Evolutionary conservation across 2,888 invertebrate genomes (phyloP), one percentile per base, ranked within the genome.

Genomic region (Macrosoma leucophasiata): DNA sequence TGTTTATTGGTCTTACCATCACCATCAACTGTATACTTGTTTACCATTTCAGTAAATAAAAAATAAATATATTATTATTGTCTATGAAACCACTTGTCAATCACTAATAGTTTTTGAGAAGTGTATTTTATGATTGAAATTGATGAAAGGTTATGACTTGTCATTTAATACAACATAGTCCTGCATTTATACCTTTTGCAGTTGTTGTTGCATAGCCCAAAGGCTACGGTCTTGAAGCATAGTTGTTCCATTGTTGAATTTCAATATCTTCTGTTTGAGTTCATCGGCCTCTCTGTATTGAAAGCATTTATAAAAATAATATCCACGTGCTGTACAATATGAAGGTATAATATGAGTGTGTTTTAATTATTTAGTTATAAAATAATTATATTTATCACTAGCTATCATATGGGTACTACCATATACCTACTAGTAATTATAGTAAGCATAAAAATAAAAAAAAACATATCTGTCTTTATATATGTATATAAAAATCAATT

Each of bases 211-310:
- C 46, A 70, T 69, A 15, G 69, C 55, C 76, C 81, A 82, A 29
- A 84, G 61, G 39, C 66, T 72, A 35, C 72, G 70, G 41, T 84
- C 84, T 48, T 84, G 81, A 30, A 82, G 54, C 74, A 82, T 76
- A 29, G 79, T 76, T 5, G 71, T 73, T 36, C 77, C 75, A 75
- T 88, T 90, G 64, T 87, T 87, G 56, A 88, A 88, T 64, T 85
- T 86, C 52, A 87, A 84, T 47, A 91, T 88, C 61, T 88, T 90
- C 54, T 87, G 86, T 69, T 92, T 92, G 49, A 91, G 75, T 53
- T 89, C 88, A 69, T 91, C 91, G 50, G 91, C 91, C 86, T 91
- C 90, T 65, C 92, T 92, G 43, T n/a, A 15, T 2, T 8, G n/a
- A 14, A 12, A 9, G n/a, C 1, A 28, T 20, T 5, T n/a, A n/a